These are phyloP conservation scores for Xiphorhynchus elegans DNA, from an alignment of 2,113 vertebrate genomes.

Conservation along the genomic window DNA sequence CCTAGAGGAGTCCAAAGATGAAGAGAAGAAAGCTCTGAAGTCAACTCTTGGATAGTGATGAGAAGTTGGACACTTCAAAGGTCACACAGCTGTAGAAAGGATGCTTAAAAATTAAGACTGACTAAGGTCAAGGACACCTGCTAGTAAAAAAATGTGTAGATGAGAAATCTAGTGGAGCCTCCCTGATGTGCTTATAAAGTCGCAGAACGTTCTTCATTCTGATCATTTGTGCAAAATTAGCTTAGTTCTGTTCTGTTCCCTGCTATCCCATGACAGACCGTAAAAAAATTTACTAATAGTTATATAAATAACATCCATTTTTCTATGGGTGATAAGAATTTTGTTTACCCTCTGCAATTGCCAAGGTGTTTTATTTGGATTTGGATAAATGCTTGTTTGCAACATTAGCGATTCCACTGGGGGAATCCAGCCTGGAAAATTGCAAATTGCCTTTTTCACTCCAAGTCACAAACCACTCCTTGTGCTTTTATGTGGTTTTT, in stretches of 20 bases:
- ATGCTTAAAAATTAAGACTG: slow-evolving; percentile 49
- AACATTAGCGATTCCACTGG: background rate
- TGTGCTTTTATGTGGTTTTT: slow-evolving; percentile 44
- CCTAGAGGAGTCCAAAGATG: background rate
- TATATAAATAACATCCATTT: slow-evolving; percentile 36
- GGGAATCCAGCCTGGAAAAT: slow-evolving; percentile 15
- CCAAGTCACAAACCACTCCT: background rate
- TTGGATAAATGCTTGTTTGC: slow-evolving; percentile 42
- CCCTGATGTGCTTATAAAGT: slow-evolving; percentile 9
- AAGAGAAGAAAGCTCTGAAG: background rate
- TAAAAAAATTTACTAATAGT: background rate
- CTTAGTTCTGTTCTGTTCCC: background rate
- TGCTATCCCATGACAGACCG: background rate
- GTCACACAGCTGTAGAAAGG: slow-evolving; percentile 30
- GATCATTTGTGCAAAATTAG: background rate
- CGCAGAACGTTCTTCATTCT: background rate
- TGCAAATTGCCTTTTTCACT: background rate
- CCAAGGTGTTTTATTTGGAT: slow-evolving; percentile 57
- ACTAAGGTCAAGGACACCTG: slow-evolving; percentile 52
- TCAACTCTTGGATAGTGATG: slow-evolving; percentile 16
- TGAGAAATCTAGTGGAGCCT: background rate
- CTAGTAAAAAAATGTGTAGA: slow-evolving; percentile 17
- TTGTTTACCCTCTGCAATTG: slow-evolving; percentile 11
- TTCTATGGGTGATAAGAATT: slow-evolving; percentile 6
- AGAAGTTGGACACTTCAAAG: slow-evolving; percentile 56